Evolutionary conservation across 1,140 invertebrate species (phyloP).

Genomic region (Dendrolimus kikuchii): DNA sequence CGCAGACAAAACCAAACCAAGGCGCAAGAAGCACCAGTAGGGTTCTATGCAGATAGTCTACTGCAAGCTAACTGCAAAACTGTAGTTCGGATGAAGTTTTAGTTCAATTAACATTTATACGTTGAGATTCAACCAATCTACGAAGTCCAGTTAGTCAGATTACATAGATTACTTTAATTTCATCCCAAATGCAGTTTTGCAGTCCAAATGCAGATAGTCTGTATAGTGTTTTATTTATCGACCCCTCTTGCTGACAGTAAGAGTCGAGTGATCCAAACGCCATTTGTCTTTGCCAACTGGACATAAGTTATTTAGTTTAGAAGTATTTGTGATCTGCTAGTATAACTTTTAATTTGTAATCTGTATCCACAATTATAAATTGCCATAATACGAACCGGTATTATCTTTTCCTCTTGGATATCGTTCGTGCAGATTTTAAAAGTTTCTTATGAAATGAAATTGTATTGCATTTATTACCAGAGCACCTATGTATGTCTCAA

Average conservation of each 20-base stretch:
- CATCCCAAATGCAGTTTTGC: too few relatives aligned
- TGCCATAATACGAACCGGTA: slow-evolving; percentile 57
- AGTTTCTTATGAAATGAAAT: too few relatives aligned
- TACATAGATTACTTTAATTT: too few relatives aligned
- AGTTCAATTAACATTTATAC: too few relatives aligned
- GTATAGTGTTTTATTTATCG: slow-evolving; percentile 41
- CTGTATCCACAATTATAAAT: slow-evolving; percentile 45
- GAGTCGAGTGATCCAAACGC: slow-evolving; percentile 58
- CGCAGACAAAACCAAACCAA: slow-evolving; percentile 73
- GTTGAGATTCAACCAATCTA: too few relatives aligned
- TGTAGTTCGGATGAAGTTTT: too few relatives aligned
- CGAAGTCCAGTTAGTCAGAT: too few relatives aligned
- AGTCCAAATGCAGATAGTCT: too few relatives aligned
- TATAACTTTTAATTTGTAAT: slow-evolving; percentile 57
- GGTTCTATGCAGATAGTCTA: too few relatives aligned
- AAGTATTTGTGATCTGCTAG: slow-evolving; percentile 66
- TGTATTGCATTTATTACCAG: slow-evolving; percentile 30
- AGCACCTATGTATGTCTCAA: slow-evolving; percentile 19
- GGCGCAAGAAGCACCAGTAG: slow-evolving; percentile 69
- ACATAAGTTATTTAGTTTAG: slow-evolving; percentile 53
- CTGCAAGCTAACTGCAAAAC: too few relatives aligned
- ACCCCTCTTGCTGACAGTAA: slow-evolving; percentile 47
- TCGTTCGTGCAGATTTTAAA: too few relatives aligned
- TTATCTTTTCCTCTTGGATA: slow-evolving; percentile 18
- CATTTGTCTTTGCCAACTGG: slow-evolving; percentile 69